Evolutionary conservation across 2,797 vertebrate species (phyloP), one percentile per base, ranked within the genome.

Genomic region (Apogon talboti): DNA sequence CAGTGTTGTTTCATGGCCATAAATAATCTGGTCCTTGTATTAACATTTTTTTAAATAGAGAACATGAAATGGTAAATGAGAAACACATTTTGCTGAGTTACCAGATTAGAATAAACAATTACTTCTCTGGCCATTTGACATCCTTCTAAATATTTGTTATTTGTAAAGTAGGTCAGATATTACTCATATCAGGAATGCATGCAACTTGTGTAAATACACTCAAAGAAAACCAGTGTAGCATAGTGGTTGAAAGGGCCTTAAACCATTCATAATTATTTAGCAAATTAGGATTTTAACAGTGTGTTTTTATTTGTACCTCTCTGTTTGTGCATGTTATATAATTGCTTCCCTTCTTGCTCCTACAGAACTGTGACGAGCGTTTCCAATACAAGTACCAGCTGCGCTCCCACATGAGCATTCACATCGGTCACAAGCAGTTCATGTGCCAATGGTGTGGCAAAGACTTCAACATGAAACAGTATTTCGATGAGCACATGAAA

Each of bases 401-500:
- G 51, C 96, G 96, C 63, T 98, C 97, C 50, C 97, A 99, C 91
- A 99, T 98, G 97, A 98, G 96, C 92, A 98, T 99, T 80, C 97
- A 99, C 92, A 97, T 99, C 5, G 97, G 97, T 64, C 96, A 98
- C 93, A 98, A 98, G 43, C 96, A 98, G 93, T 98, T 99, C 93
- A 99, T 98, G 97, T 99, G 97, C 91, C 97, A 99, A 83, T 99
- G 97, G 97, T 99, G 97, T 4, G 97, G 97, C 87, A 99, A 99
- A 89, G 97, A 99, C 91, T 99, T 99, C 94, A 99, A 98, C 93
- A 99, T 99, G 97, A 99, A 99, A 79, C 97, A 99, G 94, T 99
- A 99, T 93, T 99, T 99, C 12, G 96, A 98, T 6, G 97, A 98
- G 81, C 97, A 98, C 94, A 98, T 98, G 97, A 98, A 99, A 88